These are phyloP conservation scores for Drosophila parabipectinata DNA, from an alignment of 1,140 invertebrate species.

Conservation along the genomic window DNA sequence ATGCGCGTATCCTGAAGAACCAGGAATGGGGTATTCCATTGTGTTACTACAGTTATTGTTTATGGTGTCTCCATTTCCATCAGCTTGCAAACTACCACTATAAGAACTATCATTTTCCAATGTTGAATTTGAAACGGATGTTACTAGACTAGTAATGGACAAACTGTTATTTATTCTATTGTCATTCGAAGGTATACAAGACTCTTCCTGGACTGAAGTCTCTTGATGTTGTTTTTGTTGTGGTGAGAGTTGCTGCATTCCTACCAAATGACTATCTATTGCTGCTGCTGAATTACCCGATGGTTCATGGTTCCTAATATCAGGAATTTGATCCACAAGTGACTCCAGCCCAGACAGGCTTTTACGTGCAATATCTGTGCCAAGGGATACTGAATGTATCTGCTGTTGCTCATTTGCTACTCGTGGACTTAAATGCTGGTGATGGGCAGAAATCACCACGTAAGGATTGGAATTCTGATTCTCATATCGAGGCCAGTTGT, in stretches of 20 bases:
- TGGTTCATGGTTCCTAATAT: slow-evolving; percentile 88
- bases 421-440: slow-evolving; percentile 49
- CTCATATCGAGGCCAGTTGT: slow-evolving; percentile 57
- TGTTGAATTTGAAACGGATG: slow-evolving; percentile 41
- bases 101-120: slow-evolving; percentile 45
- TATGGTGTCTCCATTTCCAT: slow-evolving; percentile 24
- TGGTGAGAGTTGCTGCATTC: slow-evolving; percentile 55
- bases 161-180: slow-evolving; percentile 61
- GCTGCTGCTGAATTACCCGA: slow-evolving; percentile 52
- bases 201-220: slow-evolving; percentile 14
- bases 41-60: slow-evolving; percentile 20
- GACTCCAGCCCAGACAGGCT: slow-evolving; percentile 95
- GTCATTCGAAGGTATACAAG: slow-evolving; percentile 14
- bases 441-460: slow-evolving; percentile 50
- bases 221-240: slow-evolving; percentile 38
- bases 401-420: slow-evolving; percentile 21
- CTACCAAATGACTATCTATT: slow-evolving; percentile 64
- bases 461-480: slow-evolving; percentile 46
- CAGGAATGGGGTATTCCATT: slow-evolving; percentile 45
- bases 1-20: slow-evolving; percentile 55
- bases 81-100: slow-evolving; percentile 18
- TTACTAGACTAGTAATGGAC: slow-evolving; percentile 68
- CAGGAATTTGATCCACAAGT: slow-evolving; percentile 95
- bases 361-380: slow-evolving; percentile 92
- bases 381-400: slow-evolving; percentile 84